phyloP scores from a whole-genome alignment of 2,113 vertebrate genomes.

The Cynocephalus volans region DNA sequence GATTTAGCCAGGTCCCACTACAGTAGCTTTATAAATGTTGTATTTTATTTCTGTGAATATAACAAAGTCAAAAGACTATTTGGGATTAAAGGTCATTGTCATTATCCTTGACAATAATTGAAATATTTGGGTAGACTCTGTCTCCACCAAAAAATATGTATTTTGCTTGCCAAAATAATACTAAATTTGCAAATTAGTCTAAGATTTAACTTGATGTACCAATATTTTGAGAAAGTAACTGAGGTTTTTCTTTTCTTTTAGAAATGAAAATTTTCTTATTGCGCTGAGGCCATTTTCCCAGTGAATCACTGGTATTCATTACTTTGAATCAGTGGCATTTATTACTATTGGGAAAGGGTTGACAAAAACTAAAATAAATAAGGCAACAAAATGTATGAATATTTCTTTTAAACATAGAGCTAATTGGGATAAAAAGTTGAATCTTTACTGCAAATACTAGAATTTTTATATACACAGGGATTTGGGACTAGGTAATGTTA shows the following conservation, averaged over 20 bases:
- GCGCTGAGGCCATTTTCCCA: background rate
- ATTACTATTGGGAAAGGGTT: background rate
- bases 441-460: background rate
- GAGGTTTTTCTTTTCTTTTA: background rate
- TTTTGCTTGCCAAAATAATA: slow-evolving; percentile 7
- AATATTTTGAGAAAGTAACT: slow-evolving; percentile 3
- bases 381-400: background rate
- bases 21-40: background rate
- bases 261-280: background rate
- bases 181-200: background rate
- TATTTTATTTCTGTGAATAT: background rate
- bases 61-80: background rate
- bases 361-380: background rate
- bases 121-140: background rate
- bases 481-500: background rate
- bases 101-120: slow-evolving; percentile 33
- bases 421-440: background rate
- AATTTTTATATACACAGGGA: background rate
- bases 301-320: background rate
- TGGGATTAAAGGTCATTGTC: background rate
- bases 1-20: background rate
- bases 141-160: background rate
- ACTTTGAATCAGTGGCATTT: background rate
- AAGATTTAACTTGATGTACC: background rate
- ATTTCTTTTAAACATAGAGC: background rate